A percentile compares a stretch with the other conserved stretches of the same genome.
phyloP scores from a whole-genome alignment of 2,113 vertebrate species.

The Dromiciops gliroides region DNA sequence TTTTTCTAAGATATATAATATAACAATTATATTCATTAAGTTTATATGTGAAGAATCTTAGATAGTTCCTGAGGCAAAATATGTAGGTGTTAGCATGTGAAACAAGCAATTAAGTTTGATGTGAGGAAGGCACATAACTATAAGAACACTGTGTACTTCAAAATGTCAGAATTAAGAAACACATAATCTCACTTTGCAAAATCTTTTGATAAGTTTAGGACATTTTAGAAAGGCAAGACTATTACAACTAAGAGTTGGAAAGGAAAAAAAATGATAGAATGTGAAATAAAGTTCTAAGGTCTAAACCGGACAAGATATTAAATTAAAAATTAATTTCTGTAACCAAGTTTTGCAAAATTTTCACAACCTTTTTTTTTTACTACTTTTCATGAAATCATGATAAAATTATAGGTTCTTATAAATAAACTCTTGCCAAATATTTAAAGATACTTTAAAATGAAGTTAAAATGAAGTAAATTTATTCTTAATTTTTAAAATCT shows the following conservation, averaged over 20 bases:
- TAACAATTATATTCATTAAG: constrained; percentile 53
- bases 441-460: background rate
- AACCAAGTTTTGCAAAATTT: constrained; percentile 35
- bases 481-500: constrained; percentile 6
- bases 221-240: constrained; percentile 28
- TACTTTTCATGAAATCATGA: constrained; percentile 23
- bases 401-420: constrained; percentile 28
- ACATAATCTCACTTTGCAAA: constrained; percentile 29
- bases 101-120: constrained; percentile 40
- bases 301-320: constrained; percentile 38
- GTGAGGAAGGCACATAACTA: constrained; percentile 2
- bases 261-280: constrained; percentile 13
- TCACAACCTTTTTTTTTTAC: constrained; percentile 39
- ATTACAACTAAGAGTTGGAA: constrained; percentile 1
- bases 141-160: constrained; percentile 24
- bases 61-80: constrained; percentile 27
- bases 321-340: constrained; percentile 38
- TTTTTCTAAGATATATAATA: constrained; percentile 56
- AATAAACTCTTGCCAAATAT: constrained; percentile 7
- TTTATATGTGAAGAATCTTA: constrained; percentile 35
- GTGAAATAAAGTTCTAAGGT: constrained; percentile 6
- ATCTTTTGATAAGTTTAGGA: constrained; percentile 23
- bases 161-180: constrained; percentile 48
- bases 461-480: constrained; percentile 27
- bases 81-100: constrained; percentile 5